Conservation (phyloP, 1,140 invertebrate species). For the Aphis craccivora region DNA sequence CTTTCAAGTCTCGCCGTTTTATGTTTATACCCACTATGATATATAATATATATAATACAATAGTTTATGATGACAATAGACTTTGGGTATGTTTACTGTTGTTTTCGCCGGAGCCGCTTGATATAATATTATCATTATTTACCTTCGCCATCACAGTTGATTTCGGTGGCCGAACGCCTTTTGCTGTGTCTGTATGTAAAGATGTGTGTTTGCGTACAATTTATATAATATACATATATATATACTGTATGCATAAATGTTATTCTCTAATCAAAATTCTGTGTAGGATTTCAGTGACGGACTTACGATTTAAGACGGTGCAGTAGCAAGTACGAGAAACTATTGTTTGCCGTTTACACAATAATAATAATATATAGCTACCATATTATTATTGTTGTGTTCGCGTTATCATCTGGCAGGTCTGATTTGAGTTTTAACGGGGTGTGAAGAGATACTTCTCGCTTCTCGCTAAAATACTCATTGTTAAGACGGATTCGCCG, state of each 20-base stretch:
- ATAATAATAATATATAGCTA: not conserved
- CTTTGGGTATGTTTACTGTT: not conserved
- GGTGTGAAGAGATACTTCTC: conserved; percentile 9
- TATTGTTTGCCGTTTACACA: not conserved
- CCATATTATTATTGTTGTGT: not conserved
- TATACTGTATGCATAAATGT: not conserved
- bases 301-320: not conserved
- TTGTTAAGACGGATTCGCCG: not conserved
- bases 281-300: not conserved
- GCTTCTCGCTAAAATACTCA: not conserved
- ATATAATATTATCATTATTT: conserved; percentile 21
- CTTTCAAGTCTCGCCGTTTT: not conserved
- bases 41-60: not conserved
- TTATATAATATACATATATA: not conserved
- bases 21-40: not conserved
- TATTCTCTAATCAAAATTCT: conserved; percentile 3
- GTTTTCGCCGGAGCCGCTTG: not conserved
- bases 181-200: not conserved
- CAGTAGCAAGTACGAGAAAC: not conserved
- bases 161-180: not conserved
- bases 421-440: conserved; percentile 13
- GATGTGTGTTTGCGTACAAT: not conserved
- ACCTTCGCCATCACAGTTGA: not conserved
- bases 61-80: not conserved
- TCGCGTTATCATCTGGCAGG: not conserved